A percentile compares a stretch with the other conserved stretches of the same genome.
These are phyloP conservation scores for Charadrius vociferus DNA, from an alignment of 2,113 vertebrate genomes.

Conservation along the genomic window DNA sequence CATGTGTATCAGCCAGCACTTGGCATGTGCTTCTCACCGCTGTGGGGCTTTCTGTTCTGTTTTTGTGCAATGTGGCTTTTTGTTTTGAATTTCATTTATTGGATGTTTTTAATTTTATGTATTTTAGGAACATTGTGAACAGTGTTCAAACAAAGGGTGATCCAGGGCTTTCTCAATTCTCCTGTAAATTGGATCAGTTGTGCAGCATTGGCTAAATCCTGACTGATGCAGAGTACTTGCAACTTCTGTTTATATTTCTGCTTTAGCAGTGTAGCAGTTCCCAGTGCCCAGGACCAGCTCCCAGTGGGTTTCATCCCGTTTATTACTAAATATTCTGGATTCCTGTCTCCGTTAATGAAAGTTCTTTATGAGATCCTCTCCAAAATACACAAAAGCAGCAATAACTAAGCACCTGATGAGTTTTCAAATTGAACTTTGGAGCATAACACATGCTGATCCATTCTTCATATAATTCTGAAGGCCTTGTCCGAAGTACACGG, in stretches of 20 bases:
- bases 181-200: background rate
- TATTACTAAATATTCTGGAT: background rate
- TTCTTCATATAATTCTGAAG: background rate
- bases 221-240: background rate
- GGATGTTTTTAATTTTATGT: slow-evolving; percentile 70
- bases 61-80: slow-evolving; percentile 63
- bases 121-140: slow-evolving; percentile 45
- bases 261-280: background rate
- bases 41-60: slow-evolving; percentile 35
- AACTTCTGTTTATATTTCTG: background rate
- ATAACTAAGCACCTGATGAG: background rate
- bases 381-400: background rate
- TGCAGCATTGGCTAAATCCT: background rate
- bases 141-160: slow-evolving; percentile 59
- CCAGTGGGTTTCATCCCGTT: background rate
- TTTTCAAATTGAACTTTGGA: slow-evolving; percentile 2
- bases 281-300: background rate
- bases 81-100: slow-evolving; percentile 68
- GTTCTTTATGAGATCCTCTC: background rate
- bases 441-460: background rate
- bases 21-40: slow-evolving; percentile 70
- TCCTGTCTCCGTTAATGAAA: background rate
- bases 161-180: slow-evolving; percentile 43
- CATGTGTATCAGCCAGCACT: slow-evolving; percentile 64
- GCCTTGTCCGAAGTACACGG: background rate